Evolutionary conservation across 2,888 invertebrate species (phyloP), one percentile per base, ranked within the genome.

Genomic region (Dexiosoma caninum): DNA sequence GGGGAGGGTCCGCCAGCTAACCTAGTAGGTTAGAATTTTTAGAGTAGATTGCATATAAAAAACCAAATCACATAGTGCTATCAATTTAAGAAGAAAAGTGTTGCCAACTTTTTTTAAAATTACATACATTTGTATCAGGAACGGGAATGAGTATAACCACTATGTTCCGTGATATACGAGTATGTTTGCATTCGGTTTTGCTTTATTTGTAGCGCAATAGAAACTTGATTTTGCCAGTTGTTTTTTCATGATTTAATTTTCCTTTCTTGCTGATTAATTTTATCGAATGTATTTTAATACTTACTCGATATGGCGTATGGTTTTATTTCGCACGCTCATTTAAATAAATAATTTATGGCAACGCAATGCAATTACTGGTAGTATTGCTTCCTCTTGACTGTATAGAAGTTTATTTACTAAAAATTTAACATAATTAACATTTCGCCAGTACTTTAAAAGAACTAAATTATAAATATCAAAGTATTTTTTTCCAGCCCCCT

Each of bases 341-440:
- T 79, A 75, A 70, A 23, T 59, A 35, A 79, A 70, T 57, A 79
- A 79, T 67, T 72, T 78, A 78, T 78, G 40, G 66, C 23, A 62
- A 62, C 53, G 42, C 49, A 62, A 70, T 67, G 69, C 74, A 79
- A 62, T 71, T 71, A 49, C 32, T 32, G 42, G 23, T 32, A 30
- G 53, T 62, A 19, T 9, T 42, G 44, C 35, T 40, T 37, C 23
- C 10, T 59, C 30, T 59, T 10, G 6, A 35, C 4, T 37, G 44
- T 64, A 9, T 49, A 37, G 35, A 8, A 40, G 57, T 60, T 44
- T 46, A 62, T 64, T 64, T 19, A 49, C 3, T 64, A 62, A 8
- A 62, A 32, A 44, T 2, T 44, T 16, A 32, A 44, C 19, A 44
- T n/a, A 30, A 44, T 30, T 16, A 23, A 2, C 23, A n/a, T 1